Evolutionary conservation across 2,113 vertebrate species (phyloP), one percentile per base, ranked within the genome.

Genomic region (Pimephales promelas): DNA sequence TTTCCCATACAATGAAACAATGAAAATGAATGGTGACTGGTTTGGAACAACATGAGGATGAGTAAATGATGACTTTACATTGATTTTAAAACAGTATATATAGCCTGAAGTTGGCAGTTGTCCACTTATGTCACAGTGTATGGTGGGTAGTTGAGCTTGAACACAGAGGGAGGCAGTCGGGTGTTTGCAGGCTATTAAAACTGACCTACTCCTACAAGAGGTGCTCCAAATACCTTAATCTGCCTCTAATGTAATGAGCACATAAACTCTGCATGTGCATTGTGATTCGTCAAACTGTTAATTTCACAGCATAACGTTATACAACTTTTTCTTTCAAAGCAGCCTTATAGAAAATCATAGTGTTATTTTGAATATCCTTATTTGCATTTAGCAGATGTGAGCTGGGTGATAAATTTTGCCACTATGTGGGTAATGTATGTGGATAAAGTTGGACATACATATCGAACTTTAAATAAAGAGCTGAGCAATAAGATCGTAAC

Each of bases 131-230:
- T 73, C 18, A 16, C n/a, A 28, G 14, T n/a, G 43, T 26, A 66
- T 64, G 36, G 57, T 57, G 4, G 54, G 36, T 64, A 56, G 22
- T 14, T 61, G 14, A 62, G 28, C 45, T 45, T 68, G 76, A 73
- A 64, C 5, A 59, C 18, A 4, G 49, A 52, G 74, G 47, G 20
- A 18, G 79, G 71, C 31, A 78, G 28, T 45, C 14, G 16, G 28
- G 3, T 66, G 62, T 64, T 64, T 34, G 28, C 14, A 80, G 85
- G 70, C 57, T 86, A 79, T 77, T 84, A 81, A 82, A 86, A 72
- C 31, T 85, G 86, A 86, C 86, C 85, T 83, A 88, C 62, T 89
- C 80, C 72, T 84, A 76, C 75, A 83, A 73, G 83, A 88, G 72
- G 49, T 66, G 88, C 76, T 81, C 83, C 54, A 86, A 64, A 86